A percentile compares a stretch with the other conserved stretches of the same genome.
These are phyloP conservation scores for Chrysodeixis includens DNA, from an alignment of 2,888 invertebrate species.

Conservation along the genomic window DNA sequence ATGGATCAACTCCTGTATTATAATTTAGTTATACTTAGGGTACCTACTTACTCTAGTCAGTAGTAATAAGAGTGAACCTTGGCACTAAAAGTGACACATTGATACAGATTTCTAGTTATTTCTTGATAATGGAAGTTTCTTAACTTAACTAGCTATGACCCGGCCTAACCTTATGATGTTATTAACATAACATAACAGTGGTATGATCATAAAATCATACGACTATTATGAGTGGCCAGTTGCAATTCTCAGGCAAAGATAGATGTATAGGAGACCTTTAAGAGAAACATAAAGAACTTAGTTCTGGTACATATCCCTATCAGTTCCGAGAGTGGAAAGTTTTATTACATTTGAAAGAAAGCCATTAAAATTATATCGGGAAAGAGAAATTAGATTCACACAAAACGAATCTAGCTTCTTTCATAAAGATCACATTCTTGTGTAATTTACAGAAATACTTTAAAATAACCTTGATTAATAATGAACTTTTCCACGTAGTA, in stretches of 20 bases:
- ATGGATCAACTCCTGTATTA: too few relatives aligned
- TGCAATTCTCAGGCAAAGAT: conserved; percentile 16
- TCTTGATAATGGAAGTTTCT: conserved; percentile 12
- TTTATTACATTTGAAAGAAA: not conserved
- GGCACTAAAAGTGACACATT: not conserved
- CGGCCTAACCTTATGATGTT: conserved; percentile 48
- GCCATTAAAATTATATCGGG: too few relatives aligned
- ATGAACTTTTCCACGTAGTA: not conserved
- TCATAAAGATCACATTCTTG: too few relatives aligned
- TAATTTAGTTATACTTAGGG: too few relatives aligned
- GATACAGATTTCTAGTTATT: not conserved
- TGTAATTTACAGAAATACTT: too few relatives aligned
- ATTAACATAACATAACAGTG: too few relatives aligned
- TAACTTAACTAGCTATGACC: conserved; percentile 4
- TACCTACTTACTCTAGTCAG: not conserved
- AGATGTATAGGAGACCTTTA: conserved; percentile 9
- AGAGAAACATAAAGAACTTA: not conserved
- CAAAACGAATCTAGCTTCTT: too few relatives aligned
- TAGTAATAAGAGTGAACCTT: not conserved
- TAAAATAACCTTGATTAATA: too few relatives aligned
- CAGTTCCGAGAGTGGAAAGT: not conserved
- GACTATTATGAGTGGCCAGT: conserved; percentile 21
- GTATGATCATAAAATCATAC: too few relatives aligned
- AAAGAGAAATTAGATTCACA: too few relatives aligned
- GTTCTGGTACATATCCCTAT: not conserved